A percentile compares a stretch with the other conserved stretches of the same genome.
Conservation (phyloP, 2,797 vertebrate genomes). For the Tolypeutes matacus region DNA sequence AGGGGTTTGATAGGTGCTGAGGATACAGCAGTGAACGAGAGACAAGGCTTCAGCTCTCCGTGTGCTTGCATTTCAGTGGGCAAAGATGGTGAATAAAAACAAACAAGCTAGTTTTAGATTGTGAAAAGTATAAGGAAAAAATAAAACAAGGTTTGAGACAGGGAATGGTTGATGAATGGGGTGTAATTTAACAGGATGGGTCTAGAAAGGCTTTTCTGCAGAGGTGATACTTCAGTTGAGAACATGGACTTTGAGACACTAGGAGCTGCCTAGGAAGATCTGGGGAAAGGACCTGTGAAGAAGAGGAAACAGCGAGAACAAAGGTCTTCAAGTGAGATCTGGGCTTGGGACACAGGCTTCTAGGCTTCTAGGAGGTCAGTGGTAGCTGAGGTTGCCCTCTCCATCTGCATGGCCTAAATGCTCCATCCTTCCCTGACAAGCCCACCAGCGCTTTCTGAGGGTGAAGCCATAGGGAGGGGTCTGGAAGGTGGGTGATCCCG, state of each 20-base stretch:
- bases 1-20: too few relatives aligned
- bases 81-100: not conserved
- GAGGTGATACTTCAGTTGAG: not conserved
- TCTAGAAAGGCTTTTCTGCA: slow-evolving; percentile 1
- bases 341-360: not conserved
- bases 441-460: not conserved
- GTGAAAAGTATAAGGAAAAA: not conserved
- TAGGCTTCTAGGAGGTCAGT: too few relatives aligned
- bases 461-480: not conserved
- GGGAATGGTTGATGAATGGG: not conserved
- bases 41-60: not conserved
- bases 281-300: not conserved
- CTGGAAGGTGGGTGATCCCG: not conserved
- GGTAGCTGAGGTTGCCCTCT: not conserved
- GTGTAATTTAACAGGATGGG: not conserved
- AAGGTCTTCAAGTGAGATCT: not conserved
- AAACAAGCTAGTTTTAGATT: slow-evolving; percentile 22
- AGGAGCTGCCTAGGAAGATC: not conserved
- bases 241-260: not conserved
- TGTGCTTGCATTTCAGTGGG: not conserved
- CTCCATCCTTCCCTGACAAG: not conserved
- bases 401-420: not conserved
- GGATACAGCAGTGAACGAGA: not conserved
- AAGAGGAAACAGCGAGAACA: not conserved
- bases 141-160: not conserved